Base-by-base conservation (phyloP, 2,113 vertebrate species). In the Emydocephalus ijimae region DNA sequence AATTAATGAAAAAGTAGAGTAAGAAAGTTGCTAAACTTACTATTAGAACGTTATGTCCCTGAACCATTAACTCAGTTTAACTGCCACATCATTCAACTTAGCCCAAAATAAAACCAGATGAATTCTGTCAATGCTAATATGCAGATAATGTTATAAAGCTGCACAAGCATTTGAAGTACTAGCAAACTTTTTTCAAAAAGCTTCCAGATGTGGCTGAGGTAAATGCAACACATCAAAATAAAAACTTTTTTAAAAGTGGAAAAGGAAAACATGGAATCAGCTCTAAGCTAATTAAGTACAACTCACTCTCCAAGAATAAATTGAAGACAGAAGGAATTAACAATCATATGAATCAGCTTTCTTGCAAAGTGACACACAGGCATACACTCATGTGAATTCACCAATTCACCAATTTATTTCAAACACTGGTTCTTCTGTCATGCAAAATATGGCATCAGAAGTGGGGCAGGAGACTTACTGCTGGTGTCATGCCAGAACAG, bases 251-350 rank as follows among this genome's bases (percentile, higher is more conserved):
- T 56, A 45, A 48, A 94, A 96, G 92, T 96, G 96, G 95, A 97
- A 97, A 97, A 97, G 97, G 96, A 97, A 95, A 96, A 96, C 94
- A 97, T 96, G 96, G 96, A 96, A 96, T 96, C 94, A 97, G 97
- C 96, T 97, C 95, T 97, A 97, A 98, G 97, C 97, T 98, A 98
- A 98, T 98, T 98, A 98, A 98, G 97, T 97, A 97, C 94, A 90
- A 96, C 94, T 94, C 94, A 95, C 95, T 97, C 98, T 97, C 97
- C 98, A 96, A 96, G 56, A 98, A 96, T 98, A 98, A 98, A 98
- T 98, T 98, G 96, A 98, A 98, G 97, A 97, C 98, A 98, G 98
- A 97, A 97, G 97, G 94, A 93, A 94, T 95, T 94, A 95, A 96
- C 95, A 94, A 96, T 96, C 96, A 97, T 96, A 94, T 97, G 96